These are phyloP conservation scores for Synodontis membranacea DNA, from an alignment of 2,113 vertebrate genomes.

Conservation along the genomic window DNA sequence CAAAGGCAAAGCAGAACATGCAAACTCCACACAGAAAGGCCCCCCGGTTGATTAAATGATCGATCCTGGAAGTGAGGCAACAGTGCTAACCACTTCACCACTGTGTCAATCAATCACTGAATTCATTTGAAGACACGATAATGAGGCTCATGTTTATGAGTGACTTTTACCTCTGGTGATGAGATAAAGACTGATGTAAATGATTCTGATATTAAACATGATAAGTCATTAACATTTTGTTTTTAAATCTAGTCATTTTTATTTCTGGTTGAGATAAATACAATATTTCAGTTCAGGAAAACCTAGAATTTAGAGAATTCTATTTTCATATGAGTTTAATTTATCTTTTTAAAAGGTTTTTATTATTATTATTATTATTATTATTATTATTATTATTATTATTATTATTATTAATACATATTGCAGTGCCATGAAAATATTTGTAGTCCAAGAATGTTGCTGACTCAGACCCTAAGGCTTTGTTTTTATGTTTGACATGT, in stretches of 20 bases:
- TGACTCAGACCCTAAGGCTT: background rate
- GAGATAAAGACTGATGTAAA: background rate
- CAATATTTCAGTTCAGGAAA: too few relatives aligned
- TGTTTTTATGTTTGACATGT: background rate
- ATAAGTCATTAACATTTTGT: background rate
- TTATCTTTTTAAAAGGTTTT: background rate
- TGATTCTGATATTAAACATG: background rate
- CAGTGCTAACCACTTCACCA: too few relatives aligned
- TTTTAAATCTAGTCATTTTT: background rate
- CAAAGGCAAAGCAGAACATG: too few relatives aligned
- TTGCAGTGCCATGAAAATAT: background rate
- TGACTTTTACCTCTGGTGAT: background rate
- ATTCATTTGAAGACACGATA: background rate
- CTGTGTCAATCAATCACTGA: too few relatives aligned
- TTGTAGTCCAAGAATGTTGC: background rate
- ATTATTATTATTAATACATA: background rate
- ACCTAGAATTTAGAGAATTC: too few relatives aligned
- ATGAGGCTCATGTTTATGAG: background rate
- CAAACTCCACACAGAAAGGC: too few relatives aligned
- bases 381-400: too few relatives aligned
- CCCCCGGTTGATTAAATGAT: too few relatives aligned
- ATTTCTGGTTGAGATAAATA: background rate
- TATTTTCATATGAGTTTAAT: background rate
- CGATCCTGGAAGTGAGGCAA: too few relatives aligned
- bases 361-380: background rate